Conservation (phyloP, 2,797 vertebrate species). For the Sandelia bainsii region DNA sequence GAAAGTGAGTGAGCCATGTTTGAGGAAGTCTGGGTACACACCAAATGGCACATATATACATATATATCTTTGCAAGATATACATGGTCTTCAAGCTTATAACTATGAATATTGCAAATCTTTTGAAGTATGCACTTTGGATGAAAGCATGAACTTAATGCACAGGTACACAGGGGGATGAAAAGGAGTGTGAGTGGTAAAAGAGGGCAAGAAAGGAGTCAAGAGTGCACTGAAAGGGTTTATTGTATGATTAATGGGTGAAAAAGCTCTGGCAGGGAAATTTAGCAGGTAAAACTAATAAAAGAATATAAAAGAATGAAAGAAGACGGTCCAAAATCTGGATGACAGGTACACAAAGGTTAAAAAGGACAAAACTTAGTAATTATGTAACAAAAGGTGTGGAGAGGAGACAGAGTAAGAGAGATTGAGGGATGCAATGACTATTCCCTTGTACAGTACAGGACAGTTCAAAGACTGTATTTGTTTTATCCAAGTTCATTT, state of each 20-base stretch:
- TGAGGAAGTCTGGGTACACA: too few relatives aligned
- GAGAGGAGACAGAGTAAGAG: not conserved
- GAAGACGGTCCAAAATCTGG: not conserved
- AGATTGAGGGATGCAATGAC: not conserved
- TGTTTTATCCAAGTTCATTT: not conserved
- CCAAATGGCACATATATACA: too few relatives aligned
- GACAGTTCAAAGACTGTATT: not conserved
- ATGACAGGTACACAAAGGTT: not conserved
- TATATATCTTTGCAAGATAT: too few relatives aligned
- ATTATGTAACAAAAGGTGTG: not conserved
- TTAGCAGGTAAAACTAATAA: not conserved
- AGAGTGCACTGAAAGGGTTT: not conserved
- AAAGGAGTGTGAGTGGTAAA: not conserved
- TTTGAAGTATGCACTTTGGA: constrained; percentile 22
- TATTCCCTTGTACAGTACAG: not conserved
- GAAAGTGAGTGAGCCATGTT: too few relatives aligned
- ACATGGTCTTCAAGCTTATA: not conserved
- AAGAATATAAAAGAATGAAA: not conserved
- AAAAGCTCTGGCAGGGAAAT: not conserved
- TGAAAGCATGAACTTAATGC: constrained; percentile 13
- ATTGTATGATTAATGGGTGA: not conserved
- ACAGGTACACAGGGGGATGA: constrained; percentile 20
- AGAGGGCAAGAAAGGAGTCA: not conserved
- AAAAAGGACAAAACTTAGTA: not conserved
- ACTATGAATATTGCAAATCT: too few relatives aligned